Base-by-base conservation (phyloP, 2,888 invertebrate species). In the Dolichopus griseipennis region DNA sequence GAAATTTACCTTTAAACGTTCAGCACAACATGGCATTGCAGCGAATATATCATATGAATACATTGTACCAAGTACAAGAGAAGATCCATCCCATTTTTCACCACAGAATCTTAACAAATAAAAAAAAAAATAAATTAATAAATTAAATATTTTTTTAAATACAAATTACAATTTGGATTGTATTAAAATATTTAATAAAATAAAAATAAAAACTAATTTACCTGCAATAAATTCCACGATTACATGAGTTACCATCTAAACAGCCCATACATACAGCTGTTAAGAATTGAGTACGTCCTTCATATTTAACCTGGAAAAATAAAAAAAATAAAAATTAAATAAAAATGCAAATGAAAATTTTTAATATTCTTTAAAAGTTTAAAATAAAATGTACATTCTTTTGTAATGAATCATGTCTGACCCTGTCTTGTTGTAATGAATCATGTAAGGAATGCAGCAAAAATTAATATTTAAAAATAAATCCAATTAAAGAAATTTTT, bases 11-110 rank as follows among this genome's bases (percentile, higher is more conserved):
- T 92, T 93, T 75, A 96, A 86, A 75, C 97, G 87, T 78, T 95
- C 94, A 78, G 90, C 87, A 84, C 97, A 97, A 83, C 97, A 98
- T 21, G 96, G 95, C 83, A 92, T 93, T 71, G 97, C 95, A 79
- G 97, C 97, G 81, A 98, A 97, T 75, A 98, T 94, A 83, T 98
- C 97, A 79, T 96, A 98, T 70, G 95, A 93, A 84, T 98, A 98
- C 94, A 97, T 96, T 72, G 97, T 96, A 73, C 97, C 97, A 69
- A 97, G 86, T 69, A 97, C 93, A 71, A 97, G 86, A 67, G 94
- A 92, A 33, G 93, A 91, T 34, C 97, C 97, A 78, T 95, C 93
- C 95, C 95, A 96, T 74, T 89, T 90, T 75, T 88, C 89, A 66
- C 87, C 87, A 81, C 95, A 95, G 83, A 89, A 92, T 77, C 82